Evolutionary conservation across 2,797 vertebrate genomes (phyloP).

Genomic region (Ctenochaetus hawaiiensis): DNA sequence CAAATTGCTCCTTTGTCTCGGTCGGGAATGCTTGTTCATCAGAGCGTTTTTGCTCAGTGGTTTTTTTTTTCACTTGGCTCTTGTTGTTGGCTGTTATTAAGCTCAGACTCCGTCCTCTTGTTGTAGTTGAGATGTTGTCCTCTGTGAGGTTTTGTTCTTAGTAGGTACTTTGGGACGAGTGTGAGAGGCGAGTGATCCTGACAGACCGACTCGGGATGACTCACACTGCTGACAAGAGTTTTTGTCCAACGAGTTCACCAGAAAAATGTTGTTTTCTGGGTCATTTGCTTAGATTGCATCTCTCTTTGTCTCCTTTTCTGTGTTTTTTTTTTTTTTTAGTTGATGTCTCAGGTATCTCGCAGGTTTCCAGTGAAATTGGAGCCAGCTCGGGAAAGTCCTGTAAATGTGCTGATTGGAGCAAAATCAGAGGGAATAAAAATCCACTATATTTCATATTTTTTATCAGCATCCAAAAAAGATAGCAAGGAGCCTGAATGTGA

Average conservation of each 20-base stretch:
- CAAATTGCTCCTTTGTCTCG: conserved; percentile 44
- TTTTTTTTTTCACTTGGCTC: conserved; percentile 10
- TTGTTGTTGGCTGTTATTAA: conserved; percentile 44
- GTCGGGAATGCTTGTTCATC: conserved; percentile 50
- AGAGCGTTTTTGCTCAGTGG: conserved; percentile 41
- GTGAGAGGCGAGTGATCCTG: conserved; percentile 60
- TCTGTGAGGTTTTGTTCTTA: conserved; percentile 57
- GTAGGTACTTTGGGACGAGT: conserved; percentile 50
- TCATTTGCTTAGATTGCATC: conserved; percentile 64
- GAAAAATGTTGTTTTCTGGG: conserved; percentile 66
- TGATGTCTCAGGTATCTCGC: conserved; percentile 45
- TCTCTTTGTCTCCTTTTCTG: conserved; percentile 25
- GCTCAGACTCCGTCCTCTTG: conserved; percentile 44
- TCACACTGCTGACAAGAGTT: conserved; percentile 62
- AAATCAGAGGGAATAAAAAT: conserved; percentile 1
- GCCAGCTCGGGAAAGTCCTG: conserved; percentile 29
- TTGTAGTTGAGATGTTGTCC: conserved; percentile 46
- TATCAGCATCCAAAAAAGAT: conserved; percentile 5
- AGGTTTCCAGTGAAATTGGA: conserved; percentile 36
- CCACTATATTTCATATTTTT: background rate
- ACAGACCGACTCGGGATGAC: conserved; percentile 61
- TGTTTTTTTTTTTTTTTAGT: conserved; percentile 17
- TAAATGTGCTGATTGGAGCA: conserved; percentile 22
- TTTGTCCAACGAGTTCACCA: conserved; percentile 57
- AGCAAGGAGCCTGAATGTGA: conserved; percentile 10